phyloP scores from a whole-genome alignment of 1,140 invertebrate genomes.

The Drosophila orena region DNA sequence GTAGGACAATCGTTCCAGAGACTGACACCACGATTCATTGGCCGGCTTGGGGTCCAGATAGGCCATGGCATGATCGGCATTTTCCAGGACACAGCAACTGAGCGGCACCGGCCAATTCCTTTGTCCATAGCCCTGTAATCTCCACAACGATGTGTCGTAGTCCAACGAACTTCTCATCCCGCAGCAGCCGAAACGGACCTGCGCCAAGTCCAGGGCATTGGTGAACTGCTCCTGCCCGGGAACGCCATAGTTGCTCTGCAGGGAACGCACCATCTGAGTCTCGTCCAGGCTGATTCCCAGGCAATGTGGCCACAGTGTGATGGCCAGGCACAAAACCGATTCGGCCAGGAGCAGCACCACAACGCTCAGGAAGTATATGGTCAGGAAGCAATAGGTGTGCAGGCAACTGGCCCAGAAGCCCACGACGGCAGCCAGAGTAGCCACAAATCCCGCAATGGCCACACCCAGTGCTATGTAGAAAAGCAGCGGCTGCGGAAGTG shows the following conservation, averaged over 20 bases:
- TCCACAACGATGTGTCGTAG: constrained; percentile 93
- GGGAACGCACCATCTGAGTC: constrained; percentile 88
- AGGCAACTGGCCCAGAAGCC: constrained; percentile 92
- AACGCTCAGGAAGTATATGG: constrained; percentile 90
- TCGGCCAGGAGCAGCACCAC: constrained; percentile 89
- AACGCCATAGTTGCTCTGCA: constrained; percentile 91
- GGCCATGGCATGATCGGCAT: constrained; percentile 86
- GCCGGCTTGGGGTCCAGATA: constrained; percentile 91
- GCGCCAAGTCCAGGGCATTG: constrained; percentile 91
- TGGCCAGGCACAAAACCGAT: constrained; percentile 89
- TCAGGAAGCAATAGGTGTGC: constrained; percentile 89
- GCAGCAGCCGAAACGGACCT: constrained; percentile 93
- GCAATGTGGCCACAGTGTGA: constrained; percentile 92
- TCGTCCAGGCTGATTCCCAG: constrained; percentile 89
- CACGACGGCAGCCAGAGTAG: constrained; percentile 88
- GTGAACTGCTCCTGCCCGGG: constrained; percentile 90
- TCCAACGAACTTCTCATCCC: constrained; percentile 92
- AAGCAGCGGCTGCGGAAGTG: constrained; percentile 88
- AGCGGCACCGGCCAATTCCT: constrained; percentile 90
- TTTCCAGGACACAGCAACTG: constrained; percentile 91
- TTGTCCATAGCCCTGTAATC: constrained; percentile 89
- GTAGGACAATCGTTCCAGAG: constrained; percentile 87
- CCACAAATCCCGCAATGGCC: constrained; percentile 88
- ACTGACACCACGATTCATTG: constrained; percentile 90
- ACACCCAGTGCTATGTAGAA: constrained; percentile 90